Conservation (phyloP, 2,888 invertebrate genomes). For the Drosophila tripunctata region DNA sequence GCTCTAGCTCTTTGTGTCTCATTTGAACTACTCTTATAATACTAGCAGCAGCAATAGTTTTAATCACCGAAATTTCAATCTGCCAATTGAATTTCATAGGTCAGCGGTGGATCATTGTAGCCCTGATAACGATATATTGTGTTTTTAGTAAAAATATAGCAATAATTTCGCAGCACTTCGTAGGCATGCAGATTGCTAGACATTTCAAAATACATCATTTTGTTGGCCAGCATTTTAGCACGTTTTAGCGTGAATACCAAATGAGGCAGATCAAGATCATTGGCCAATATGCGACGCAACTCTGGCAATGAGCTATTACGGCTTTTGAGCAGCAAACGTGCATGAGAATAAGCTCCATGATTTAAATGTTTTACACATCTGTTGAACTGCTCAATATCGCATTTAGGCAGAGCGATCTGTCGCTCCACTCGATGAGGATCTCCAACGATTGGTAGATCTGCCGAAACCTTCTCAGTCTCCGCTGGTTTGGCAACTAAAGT, state of each 20-base stretch:
- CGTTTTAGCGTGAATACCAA: background rate
- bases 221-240: background rate
- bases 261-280: conserved; percentile 5
- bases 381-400: background rate
- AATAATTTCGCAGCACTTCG: conserved; percentile 13
- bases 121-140: background rate
- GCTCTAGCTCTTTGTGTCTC: no score
- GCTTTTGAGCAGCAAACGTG: no score
- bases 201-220: conserved; percentile 33
- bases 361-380: background rate
- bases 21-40: background rate
- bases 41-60: background rate
- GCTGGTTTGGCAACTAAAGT: no score
- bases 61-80: background rate
- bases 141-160: background rate
- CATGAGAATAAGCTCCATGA: background rate
- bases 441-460: no score
- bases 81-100: conserved; percentile 9
- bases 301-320: background rate
- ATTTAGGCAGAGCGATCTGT: background rate
- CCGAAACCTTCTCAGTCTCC: no score
- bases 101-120: background rate
- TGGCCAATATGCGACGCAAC: conserved; percentile 5
- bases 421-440: background rate
- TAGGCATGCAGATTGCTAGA: conserved; percentile 1